Percentiles rank a stretch among this genome's conserved stretches.
These are phyloP conservation scores for Danionella dracula DNA, from an alignment of 2,797 vertebrate species.

Conservation along the genomic window DNA sequence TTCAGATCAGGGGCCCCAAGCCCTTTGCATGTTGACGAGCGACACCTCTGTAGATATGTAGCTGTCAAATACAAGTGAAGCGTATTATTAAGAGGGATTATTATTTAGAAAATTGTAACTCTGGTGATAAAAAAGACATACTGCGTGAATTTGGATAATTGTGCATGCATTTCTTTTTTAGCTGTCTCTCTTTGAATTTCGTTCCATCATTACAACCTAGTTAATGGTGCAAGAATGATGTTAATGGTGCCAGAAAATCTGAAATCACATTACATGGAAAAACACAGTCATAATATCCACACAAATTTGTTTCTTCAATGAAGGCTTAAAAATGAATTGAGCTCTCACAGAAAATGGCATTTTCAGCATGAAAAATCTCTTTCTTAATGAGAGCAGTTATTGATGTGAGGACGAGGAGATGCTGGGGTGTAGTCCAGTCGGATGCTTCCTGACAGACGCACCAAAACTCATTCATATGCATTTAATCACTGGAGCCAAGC, in stretches of 20 bases:
- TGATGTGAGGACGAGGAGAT: not conserved
- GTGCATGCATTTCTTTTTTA: constrained; percentile 9
- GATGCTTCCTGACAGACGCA: not conserved
- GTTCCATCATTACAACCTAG: constrained; percentile 11
- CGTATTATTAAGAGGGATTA: no score
- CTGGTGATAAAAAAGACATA: no score
- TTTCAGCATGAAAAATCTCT: not conserved
- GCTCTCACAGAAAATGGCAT: not conserved
- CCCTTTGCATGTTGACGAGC: no score
- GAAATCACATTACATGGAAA: constrained; percentile 16
- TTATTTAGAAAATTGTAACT: no score
- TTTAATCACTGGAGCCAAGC: not conserved
- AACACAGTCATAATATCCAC: constrained; percentile 6
- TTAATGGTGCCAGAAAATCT: constrained; percentile 11
- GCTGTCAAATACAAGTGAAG: no score
- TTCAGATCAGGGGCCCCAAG: no score
- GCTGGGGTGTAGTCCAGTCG: no score
- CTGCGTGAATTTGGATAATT: not conserved
- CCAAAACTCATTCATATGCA: not conserved
- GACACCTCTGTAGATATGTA: no score
- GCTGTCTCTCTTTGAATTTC: not conserved
- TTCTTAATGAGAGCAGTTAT: constrained; percentile 10
- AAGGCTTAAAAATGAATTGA: constrained; percentile 18
- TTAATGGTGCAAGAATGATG: constrained; percentile 8
- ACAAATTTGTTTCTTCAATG: constrained; percentile 17